Percentiles rank a stretch among this genome's conserved stretches.
Evolutionary conservation across 2,888 invertebrate genomes (phyloP).

Genomic region (Bellardia pandia): DNA sequence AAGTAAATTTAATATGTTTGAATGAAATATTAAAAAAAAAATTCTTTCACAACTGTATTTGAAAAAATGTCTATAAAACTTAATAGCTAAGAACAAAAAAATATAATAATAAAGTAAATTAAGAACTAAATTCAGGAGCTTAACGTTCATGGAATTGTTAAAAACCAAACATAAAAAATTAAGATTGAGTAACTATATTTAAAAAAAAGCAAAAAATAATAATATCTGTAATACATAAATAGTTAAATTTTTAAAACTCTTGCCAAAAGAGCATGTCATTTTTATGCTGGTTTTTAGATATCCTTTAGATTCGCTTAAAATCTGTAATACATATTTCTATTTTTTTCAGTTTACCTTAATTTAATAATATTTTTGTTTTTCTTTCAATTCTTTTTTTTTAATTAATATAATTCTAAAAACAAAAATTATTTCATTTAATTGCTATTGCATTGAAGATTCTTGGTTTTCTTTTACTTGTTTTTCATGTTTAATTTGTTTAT

Average conservation of each 20-base stretch:
- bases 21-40: conserved; percentile 2
- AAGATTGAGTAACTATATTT: conserved; percentile 55
- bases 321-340: neutral
- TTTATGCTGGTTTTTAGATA: conserved; percentile 32
- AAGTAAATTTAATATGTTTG: neutral
- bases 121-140: conserved; percentile 40
- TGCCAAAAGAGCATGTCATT: conserved; percentile 52
- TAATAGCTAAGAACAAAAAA: conserved; percentile 22
- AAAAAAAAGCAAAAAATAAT: conserved; percentile 49
- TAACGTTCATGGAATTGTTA: conserved; percentile 59
- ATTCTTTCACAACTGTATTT: conserved; percentile 21
- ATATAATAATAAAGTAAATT: conserved; percentile 1
- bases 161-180: conserved; percentile 44
- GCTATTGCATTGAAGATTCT: conserved; percentile 62
- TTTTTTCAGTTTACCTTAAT: neutral
- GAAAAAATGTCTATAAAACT: conserved; percentile 23
- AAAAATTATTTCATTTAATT: conserved; percentile 3
- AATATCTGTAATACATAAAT: conserved; percentile 65
- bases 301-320: neutral
- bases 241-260: conserved; percentile 49
- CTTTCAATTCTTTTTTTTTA: conserved; percentile 29
- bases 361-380: conserved; percentile 37
- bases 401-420: neutral
- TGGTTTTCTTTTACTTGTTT: conserved; percentile 3
- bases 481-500: neutral